Evolutionary conservation across 2,797 vertebrate genomes (phyloP), one percentile per base, ranked within the genome.

Genomic region (Chaunax sp.): DNA sequence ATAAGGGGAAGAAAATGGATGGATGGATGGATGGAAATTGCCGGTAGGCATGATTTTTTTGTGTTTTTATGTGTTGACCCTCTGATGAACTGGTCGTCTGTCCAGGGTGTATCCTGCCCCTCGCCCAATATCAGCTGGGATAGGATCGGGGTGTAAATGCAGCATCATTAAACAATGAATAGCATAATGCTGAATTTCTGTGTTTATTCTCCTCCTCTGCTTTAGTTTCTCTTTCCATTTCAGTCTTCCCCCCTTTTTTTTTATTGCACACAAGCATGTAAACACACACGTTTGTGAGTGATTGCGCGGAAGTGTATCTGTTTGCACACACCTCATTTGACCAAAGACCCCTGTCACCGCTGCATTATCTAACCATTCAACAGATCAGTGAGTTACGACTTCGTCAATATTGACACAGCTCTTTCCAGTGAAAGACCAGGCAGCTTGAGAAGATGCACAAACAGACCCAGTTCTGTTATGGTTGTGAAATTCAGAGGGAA

Each of bases 341-440:
- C 77, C 41, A 75, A 72, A 78, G 55, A 51, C 55, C 50, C 56
- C 67, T 74, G 72, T 88, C 81, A 75, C 53, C 3, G 18, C 25
- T 56, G 73, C 69, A 57, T 82, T 78, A 77, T 55, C 67, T 53
- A 67, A 56, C 72, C 52, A 57, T 72, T 87, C 68, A 78, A 2
- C 15, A 4, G 72, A 75, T 76, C 85, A 35, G 62, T 74, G 82
- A 91, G 47, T 87, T 87, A 89, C 37, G 14, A 59, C 84, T 81
- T 77, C 38, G 46, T 78, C 66, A 86, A 88, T 89, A 87, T 91
- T 90, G 86, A 86, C 89, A 70, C 84, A 79, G 72, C 58, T 66
- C 74, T 69, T 78, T 81, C 56, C 43, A 28, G 46, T 77, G 65
- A 80, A 69, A 67, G 57, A 65, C 22, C 46, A 20, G 64, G 66